Evolutionary conservation across 92 coral and sea anemone species (phyloP).

Genomic region (Phymanthus crucifer): DNA sequence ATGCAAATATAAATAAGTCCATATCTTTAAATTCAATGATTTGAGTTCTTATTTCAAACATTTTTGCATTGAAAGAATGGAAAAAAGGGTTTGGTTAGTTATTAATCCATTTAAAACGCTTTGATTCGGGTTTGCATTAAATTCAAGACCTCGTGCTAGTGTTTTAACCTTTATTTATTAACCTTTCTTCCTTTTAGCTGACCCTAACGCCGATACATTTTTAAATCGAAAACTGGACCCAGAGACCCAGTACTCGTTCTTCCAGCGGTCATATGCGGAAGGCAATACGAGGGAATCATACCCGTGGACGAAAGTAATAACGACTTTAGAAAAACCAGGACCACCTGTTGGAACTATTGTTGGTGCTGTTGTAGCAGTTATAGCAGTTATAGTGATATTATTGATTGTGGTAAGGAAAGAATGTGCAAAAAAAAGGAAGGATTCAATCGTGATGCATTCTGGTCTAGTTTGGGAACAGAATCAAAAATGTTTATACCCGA

Average conservation of each 20-base stretch:
- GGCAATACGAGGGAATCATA: neutral
- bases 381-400: neutral
- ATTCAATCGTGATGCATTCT: neutral
- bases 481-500: too few species aligned
- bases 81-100: too few species aligned
- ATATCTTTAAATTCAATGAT: too few species aligned
- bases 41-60: too few species aligned
- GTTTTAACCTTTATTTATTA: too few species aligned
- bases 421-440: neutral
- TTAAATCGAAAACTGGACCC: neutral
- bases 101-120: too few species aligned
- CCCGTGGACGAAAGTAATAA: conserved; percentile 9
- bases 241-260: conserved; percentile 14
- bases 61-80: too few species aligned
- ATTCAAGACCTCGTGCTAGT: too few species aligned
- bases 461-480: too few species aligned
- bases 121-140: too few species aligned
- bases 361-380: conserved; percentile 3
- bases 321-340: neutral
- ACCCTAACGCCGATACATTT: neutral
- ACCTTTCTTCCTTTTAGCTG: neutral
- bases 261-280: conserved; percentile 17
- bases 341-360: neutral
- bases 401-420: neutral
- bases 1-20: too few species aligned